Evolutionary conservation across 2,888 invertebrate species (phyloP).

Genomic region (Nysson spinosus): DNA sequence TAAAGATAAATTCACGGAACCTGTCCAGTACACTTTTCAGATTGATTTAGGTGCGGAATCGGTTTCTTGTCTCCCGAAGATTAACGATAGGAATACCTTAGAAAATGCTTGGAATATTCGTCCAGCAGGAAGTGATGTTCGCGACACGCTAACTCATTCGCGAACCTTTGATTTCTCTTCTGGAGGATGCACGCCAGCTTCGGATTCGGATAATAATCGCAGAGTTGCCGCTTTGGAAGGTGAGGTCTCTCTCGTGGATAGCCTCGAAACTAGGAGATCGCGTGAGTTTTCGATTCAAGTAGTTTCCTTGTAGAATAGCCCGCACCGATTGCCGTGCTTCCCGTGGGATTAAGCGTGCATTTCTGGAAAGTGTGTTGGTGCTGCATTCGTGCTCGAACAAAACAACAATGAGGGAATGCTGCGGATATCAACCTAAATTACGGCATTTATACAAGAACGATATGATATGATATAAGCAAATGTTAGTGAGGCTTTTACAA

Average conservation of each 20-base stretch:
- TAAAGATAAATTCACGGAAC: slow-evolving; percentile 39
- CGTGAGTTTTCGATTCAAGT: slow-evolving; percentile 44
- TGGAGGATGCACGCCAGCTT: slow-evolving; percentile 44
- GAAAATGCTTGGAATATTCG: slow-evolving; percentile 41
- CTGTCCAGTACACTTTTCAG: slow-evolving; percentile 33
- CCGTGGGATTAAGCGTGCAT: not conserved
- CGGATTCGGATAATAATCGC: slow-evolving; percentile 57
- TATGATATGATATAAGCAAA: too few species aligned
- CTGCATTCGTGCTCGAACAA: slow-evolving; percentile 9
- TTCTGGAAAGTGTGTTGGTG: not conserved
- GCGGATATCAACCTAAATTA: too few species aligned
- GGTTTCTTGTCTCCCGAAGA: slow-evolving; percentile 32
- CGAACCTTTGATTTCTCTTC: slow-evolving; percentile 44
- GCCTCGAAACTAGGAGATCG: slow-evolving; percentile 48
- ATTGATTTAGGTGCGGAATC: slow-evolving; percentile 31
- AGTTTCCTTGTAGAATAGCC: slow-evolving; percentile 14
- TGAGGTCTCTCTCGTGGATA: slow-evolving; percentile 14
- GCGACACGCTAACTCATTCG: slow-evolving; percentile 42
- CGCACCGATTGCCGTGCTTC: slow-evolving; percentile 2
- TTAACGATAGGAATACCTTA: slow-evolving; percentile 51
- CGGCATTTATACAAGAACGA: too few species aligned
- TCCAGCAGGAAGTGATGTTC: slow-evolving; percentile 34
- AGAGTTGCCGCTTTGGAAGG: slow-evolving; percentile 7
- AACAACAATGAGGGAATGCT: slow-evolving; percentile 3
- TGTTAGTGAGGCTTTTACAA: too few species aligned